Percentiles rank a stretch among this genome's conserved stretches.
phyloP scores from a whole-genome alignment of 2,888 invertebrate species.

The Agriopis leucophaearia region DNA sequence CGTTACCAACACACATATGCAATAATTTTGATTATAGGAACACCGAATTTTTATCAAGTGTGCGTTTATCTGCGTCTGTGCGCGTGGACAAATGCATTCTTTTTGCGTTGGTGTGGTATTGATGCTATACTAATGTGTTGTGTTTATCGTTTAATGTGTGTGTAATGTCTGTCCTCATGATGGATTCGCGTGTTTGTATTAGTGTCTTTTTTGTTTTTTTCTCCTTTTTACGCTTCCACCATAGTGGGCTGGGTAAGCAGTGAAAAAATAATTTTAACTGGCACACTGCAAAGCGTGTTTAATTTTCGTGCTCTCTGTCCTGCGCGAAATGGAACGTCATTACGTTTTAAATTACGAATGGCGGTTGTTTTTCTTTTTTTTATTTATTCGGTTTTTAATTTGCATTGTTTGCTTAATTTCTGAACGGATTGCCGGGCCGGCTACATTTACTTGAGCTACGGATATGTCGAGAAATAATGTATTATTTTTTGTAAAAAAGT shows the following conservation, averaged over 20 bases:
- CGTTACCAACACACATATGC: slow-evolving; percentile 63
- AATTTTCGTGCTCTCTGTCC: slow-evolving; percentile 85
- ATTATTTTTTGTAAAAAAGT: too few species aligned
- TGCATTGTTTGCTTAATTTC: slow-evolving; percentile 74
- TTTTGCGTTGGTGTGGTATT: slow-evolving; percentile 66
- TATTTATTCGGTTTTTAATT: slow-evolving; percentile 77
- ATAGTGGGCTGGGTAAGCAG: slow-evolving; percentile 71
- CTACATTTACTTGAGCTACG: slow-evolving; percentile 31
- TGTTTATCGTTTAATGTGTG: slow-evolving; percentile 64
- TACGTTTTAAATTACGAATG: slow-evolving; percentile 85
- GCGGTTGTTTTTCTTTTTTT: slow-evolving; percentile 70
- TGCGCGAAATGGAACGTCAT: slow-evolving; percentile 83
- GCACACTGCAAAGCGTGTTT: slow-evolving; percentile 83
- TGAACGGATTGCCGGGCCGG: slow-evolving; percentile 51
- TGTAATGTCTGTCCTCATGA: slow-evolving; percentile 77
- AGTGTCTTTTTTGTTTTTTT: slow-evolving; percentile 80
- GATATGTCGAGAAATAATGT: slow-evolving; percentile 9
- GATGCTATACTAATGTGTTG: slow-evolving; percentile 56
- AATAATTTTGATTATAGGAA: slow-evolving; percentile 81
- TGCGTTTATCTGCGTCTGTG: slow-evolving; percentile 57
- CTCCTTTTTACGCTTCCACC: slow-evolving; percentile 55
- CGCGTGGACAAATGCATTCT: slow-evolving; percentile 73
- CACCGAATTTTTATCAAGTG: slow-evolving; percentile 76
- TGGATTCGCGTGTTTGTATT: slow-evolving; percentile 82
- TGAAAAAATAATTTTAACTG: slow-evolving; percentile 86